These are phyloP conservation scores for Urocolius indicus DNA, from an alignment of 2,113 vertebrate species.

Conservation along the genomic window DNA sequence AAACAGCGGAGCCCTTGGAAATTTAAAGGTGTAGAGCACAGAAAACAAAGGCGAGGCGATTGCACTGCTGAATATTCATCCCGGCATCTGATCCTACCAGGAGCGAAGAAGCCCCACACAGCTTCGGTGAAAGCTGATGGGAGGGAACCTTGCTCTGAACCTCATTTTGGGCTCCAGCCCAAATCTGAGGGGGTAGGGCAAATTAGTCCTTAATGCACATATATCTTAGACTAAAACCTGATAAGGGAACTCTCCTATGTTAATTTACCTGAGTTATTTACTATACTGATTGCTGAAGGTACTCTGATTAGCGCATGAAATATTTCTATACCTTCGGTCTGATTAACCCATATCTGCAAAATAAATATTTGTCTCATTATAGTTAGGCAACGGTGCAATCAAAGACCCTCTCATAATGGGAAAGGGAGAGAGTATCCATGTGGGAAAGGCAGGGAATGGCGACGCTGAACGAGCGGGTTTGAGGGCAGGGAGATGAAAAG, in stretches of 20 bases:
- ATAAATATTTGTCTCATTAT: slow-evolving; percentile 76
- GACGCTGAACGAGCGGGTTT: not conserved
- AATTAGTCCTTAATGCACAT: slow-evolving; percentile 72
- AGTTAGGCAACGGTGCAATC: slow-evolving; percentile 61
- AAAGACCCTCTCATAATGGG: slow-evolving; percentile 54
- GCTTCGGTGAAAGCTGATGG: slow-evolving; percentile 19
- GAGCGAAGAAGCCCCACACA: slow-evolving; percentile 9
- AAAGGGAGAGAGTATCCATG: slow-evolving; percentile 40
- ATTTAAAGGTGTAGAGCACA: slow-evolving; percentile 69
- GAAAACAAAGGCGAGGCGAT: slow-evolving; percentile 58
- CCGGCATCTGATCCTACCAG: slow-evolving; percentile 3
- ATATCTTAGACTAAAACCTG: slow-evolving; percentile 62
- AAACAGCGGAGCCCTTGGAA: slow-evolving; percentile 46
- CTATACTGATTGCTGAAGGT: slow-evolving; percentile 75
- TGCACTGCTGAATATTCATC: slow-evolving; percentile 54
- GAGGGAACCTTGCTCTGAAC: slow-evolving; percentile 41
- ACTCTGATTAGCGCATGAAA: slow-evolving; percentile 70
- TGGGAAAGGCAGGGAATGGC: slow-evolving; percentile 37
- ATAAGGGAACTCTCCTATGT: slow-evolving; percentile 68
- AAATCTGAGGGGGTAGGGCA: slow-evolving; percentile 51
- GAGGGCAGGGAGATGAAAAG: not conserved
- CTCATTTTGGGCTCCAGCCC: slow-evolving; percentile 41
- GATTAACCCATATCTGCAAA: slow-evolving; percentile 76
- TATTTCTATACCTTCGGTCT: slow-evolving; percentile 73
- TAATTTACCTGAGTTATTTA: slow-evolving; percentile 75